Percentiles rank a stretch among this genome's conserved stretches.
These are phyloP conservation scores for Corythucha ciliata DNA, from an alignment of 2,888 invertebrate species.

Conservation along the genomic window DNA sequence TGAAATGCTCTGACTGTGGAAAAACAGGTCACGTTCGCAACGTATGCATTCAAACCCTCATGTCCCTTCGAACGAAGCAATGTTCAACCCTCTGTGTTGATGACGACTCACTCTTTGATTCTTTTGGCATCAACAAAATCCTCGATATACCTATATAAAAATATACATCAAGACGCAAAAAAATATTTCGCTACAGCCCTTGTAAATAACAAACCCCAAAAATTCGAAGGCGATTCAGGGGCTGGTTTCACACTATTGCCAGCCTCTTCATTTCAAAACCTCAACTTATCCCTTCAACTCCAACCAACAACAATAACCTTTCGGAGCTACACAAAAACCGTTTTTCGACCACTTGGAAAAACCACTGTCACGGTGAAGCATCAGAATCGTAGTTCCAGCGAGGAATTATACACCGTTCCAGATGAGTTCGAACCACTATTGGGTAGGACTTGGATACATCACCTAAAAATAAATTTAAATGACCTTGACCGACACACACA, in stretches of 20 bases:
- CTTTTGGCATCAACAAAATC: too few species aligned
- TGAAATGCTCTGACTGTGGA: too few species aligned
- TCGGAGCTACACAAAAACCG: background rate
- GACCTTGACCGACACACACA: too few species aligned
- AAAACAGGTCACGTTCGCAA: too few species aligned
- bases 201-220: constrained; percentile 1
- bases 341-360: constrained; percentile 1
- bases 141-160: too few species aligned
- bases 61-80: too few species aligned
- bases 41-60: too few species aligned
- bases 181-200: constrained; percentile 14
- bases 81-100: too few species aligned
- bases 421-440: background rate
- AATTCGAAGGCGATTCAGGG: constrained; percentile 8
- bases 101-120: too few species aligned
- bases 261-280: background rate
- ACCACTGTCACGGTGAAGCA: background rate
- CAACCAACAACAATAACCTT: background rate
- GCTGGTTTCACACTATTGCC: constrained; percentile 6
- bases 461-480: background rate
- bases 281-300: background rate
- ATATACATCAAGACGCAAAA: too few species aligned
- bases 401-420: background rate
- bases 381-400: background rate
- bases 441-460: background rate